Base-by-base conservation (phyloP, 2,113 vertebrate genomes). In the Siphamia tubifer region DNA sequence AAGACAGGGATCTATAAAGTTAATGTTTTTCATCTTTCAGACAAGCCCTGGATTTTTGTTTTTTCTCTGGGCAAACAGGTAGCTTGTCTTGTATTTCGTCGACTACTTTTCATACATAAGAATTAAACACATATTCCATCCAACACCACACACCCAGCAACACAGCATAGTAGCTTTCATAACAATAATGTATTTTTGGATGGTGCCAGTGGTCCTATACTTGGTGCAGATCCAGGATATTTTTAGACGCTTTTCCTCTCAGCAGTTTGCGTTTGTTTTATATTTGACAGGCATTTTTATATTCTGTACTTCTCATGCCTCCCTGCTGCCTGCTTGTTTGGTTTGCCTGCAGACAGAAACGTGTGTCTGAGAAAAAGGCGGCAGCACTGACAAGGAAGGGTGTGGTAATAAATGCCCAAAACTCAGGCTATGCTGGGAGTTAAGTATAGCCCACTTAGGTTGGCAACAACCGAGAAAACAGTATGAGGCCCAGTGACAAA, bases 361-460 rank as follows among this genome's bases (percentile, higher is more conserved):
- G 40, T 48, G 67, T 67, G 70, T 83, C 72, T 40, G 74, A 63
- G 61, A 54, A 68, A 40, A 36, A 78, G 76, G 68, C 57, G 53
- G 68, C 17, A 25, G 67, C 67, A 60, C 57, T 73, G 77, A 81
- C 81, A 87, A 77, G 82, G 66, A 83, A 76, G 72, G 77, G 82
- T 87, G 73, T 62, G 77, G 54, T 81, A 82, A 87, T 81, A 88
- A 90, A 90, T 66, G 66, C 63, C 35, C 70, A 68, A 83, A 83
- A 87, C 72, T 81, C 25, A 66, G 61, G 70, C 70, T 44, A 85
- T 83, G 60, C 78, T 66, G 60, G 49, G 57, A 86, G 77, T 81
- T 93, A 90, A 90, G 85, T 91, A 90, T 86, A 93, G 87, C 68
- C 69, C 38, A 28, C 70, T 81, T 68, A 53, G 79, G 70, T 68